These are phyloP conservation scores for Chrysolina americana DNA, from an alignment of 2,888 invertebrate species.

Conservation along the genomic window DNA sequence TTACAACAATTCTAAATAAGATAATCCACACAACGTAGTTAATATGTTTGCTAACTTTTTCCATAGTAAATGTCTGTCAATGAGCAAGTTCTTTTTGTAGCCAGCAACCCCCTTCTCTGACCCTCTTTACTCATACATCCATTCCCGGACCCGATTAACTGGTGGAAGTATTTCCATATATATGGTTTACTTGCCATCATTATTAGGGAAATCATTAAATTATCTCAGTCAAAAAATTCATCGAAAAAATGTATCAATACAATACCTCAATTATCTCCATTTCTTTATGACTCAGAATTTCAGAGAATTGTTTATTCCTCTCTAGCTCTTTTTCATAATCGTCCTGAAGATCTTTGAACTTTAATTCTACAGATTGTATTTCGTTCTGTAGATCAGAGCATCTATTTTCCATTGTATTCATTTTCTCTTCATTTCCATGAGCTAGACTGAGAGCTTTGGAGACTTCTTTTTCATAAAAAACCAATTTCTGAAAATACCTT, in stretches of 20 bases:
- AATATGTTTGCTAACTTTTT: too few species aligned
- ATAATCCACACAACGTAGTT: too few species aligned
- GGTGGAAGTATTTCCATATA: too few species aligned
- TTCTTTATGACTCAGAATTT: conserved; percentile 75
- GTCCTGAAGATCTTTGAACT: conserved; percentile 52
- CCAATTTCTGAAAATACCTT: conserved; percentile 68
- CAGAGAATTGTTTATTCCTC: conserved; percentile 73
- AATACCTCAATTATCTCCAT: conserved; percentile 74
- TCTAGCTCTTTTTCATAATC: conserved; percentile 57
- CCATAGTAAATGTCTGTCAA: too few species aligned
- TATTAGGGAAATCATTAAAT: too few species aligned
- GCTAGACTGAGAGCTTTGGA: conserved; percentile 80
- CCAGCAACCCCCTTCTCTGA: too few species aligned
- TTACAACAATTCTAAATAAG: too few species aligned
- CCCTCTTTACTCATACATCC: too few species aligned
- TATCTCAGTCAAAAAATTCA: conserved; percentile 19
- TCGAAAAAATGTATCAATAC: conserved; percentile 46
- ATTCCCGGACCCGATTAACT: too few species aligned
- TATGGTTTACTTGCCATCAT: too few species aligned
- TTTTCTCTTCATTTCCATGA: conserved; percentile 78
- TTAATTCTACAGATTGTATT: conserved; percentile 59
- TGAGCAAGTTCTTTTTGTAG: too few species aligned
- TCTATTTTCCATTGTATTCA: conserved; percentile 72
- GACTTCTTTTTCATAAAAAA: conserved; percentile 79
- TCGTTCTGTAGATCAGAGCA: conserved; percentile 70